Conservation (phyloP, 1,140 invertebrate genomes). For the Zaprionus taronus region DNA sequence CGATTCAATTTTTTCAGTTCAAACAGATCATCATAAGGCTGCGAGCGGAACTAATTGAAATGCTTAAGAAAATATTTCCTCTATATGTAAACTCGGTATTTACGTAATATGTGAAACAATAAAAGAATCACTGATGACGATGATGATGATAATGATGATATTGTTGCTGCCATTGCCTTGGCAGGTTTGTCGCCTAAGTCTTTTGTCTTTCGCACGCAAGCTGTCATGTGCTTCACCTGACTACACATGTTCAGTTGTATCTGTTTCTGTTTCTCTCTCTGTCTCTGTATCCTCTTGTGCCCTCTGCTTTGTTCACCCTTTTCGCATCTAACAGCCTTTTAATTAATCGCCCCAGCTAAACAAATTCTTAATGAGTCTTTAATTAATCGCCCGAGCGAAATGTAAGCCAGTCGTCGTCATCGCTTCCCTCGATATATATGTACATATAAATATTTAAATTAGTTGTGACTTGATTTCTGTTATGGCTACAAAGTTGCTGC, state of each 20-base stretch:
- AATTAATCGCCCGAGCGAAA: slow-evolving; percentile 73
- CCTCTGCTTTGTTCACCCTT: slow-evolving; percentile 34
- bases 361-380: slow-evolving; percentile 82
- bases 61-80: background rate
- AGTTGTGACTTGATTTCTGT: slow-evolving; percentile 65
- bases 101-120: background rate
- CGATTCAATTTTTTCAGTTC: slow-evolving; percentile 63
- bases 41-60: background rate
- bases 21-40: too few relatives aligned
- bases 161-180: slow-evolving; percentile 16
- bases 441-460: slow-evolving; percentile 62
- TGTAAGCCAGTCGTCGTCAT: slow-evolving; percentile 29
- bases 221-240: slow-evolving; percentile 30
- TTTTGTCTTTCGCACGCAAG: slow-evolving; percentile 36
- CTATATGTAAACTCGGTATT: background rate
- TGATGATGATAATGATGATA: background rate
- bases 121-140: slow-evolving; percentile 2
- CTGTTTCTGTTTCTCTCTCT: slow-evolving; percentile 7
- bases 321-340: slow-evolving; percentile 66
- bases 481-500: slow-evolving; percentile 44
- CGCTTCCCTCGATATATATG: slow-evolving; percentile 38
- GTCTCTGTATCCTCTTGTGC: slow-evolving; percentile 22
- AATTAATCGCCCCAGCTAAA: slow-evolving; percentile 68
- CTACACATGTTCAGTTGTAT: slow-evolving; percentile 36
- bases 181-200: slow-evolving; percentile 53